phyloP scores from a whole-genome alignment of 2,113 vertebrate species.

The Zosterops japonicus region DNA sequence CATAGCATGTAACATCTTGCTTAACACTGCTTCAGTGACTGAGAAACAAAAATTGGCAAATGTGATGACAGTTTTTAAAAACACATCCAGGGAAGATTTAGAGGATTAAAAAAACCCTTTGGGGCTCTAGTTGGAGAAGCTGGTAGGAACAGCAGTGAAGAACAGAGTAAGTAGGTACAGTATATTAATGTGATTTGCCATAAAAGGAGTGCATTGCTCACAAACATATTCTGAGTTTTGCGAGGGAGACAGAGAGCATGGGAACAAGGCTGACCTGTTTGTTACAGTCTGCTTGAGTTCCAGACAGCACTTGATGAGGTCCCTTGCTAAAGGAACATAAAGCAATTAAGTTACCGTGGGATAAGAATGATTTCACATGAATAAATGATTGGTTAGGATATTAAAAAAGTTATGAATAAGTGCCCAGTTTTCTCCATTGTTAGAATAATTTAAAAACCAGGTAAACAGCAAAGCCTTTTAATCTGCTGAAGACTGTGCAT shows the following conservation, averaged over 20 bases:
- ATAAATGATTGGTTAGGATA: neutral
- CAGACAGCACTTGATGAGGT: slow-evolving; percentile 6
- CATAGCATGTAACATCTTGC: slow-evolving; percentile 38
- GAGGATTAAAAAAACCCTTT: slow-evolving; percentile 11
- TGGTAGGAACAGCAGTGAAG: slow-evolving; percentile 1
- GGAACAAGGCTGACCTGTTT: slow-evolving; percentile 35
- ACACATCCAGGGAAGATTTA: slow-evolving; percentile 34
- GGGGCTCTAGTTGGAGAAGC: neutral
- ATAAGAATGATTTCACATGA: neutral
- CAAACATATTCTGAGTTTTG: neutral
- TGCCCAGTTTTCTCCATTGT: neutral
- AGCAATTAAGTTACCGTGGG: neutral
- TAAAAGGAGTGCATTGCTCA: slow-evolving; percentile 11
- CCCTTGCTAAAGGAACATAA: neutral
- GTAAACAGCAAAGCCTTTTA: neutral
- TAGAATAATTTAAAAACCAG: neutral
- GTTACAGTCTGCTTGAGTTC: neutral
- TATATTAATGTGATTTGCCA: neutral
- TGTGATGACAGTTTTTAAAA: slow-evolving; percentile 34
- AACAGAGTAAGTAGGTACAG: neutral
- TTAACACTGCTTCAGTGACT: slow-evolving; percentile 10
- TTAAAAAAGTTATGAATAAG: neutral
- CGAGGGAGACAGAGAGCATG: slow-evolving; percentile 15
- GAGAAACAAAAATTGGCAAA: slow-evolving; percentile 39
- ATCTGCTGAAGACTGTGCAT: neutral